Base-by-base conservation (phyloP, 2,797 vertebrate genomes). In the Spondyliosoma cantharus region DNA sequence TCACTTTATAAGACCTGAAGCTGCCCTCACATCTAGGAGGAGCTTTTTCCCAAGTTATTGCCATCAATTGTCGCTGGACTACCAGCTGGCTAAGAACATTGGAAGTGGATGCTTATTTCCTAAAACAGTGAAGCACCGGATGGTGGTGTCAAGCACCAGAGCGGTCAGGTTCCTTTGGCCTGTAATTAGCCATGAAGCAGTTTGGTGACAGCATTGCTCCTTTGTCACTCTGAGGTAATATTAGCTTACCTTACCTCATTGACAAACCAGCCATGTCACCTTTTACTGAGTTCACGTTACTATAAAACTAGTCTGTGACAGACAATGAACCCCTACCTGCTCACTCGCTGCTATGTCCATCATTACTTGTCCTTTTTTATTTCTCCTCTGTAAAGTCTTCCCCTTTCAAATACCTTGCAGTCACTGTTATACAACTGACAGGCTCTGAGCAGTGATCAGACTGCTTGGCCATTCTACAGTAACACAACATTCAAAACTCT, bases 61-160 rank as follows among this genome's bases (percentile, higher is more conserved):
- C 93, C 89, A 86, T 93, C 74, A 91, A 93, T 94, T 94, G 89
- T 93, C 88, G 86, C 91, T 90, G 81, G 84, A 81, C 92, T 84
- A 87, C 85, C 50, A 76, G 79, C 77, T 93, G 93, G 91, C 92
- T 81, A 78, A 15, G 7, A 76, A 84, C 73, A 78, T 75, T 84
- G 86, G 90, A 93, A 88, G 84, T 71, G 60, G 87, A 88, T 75
- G 49, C 78, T 83, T 90, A 83, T 92, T 93, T 93, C 91, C 90
- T 91, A 88, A 94, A 94, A 91, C 89, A 86, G 84, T 75, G 76
- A 68, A 76, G 83, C 70, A 72, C 71, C 37, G 68, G 78, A 85
- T 63, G 42, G 71, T 52, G 60, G 80, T 73, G 86, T 86, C 81
- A 85, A 81, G 57, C 59, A 74, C 29, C 1, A 25, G 66, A 76